Base-by-base conservation (phyloP, 2,113 vertebrate genomes). In the Thamnaconus septentrionalis region DNA sequence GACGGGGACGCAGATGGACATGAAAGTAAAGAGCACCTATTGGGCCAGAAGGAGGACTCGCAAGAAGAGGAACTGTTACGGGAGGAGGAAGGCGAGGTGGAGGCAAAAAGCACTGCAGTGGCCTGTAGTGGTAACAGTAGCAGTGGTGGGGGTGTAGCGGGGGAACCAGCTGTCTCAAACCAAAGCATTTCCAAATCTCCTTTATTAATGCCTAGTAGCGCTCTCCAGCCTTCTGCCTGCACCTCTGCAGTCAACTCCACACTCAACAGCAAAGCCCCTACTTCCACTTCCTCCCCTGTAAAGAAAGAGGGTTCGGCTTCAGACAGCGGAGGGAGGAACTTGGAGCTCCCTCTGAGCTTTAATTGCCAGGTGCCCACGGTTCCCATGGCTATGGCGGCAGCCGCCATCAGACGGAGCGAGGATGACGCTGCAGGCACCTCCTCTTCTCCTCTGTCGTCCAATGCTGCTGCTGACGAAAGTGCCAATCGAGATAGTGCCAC, bases 161-260 rank as follows among this genome's bases (percentile, higher is more conserved):
- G 95, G 92, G 95, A 96, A 94, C 92, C 93, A 92, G 93, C 95
- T 96, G 94, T 98, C 94, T 97, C 97, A 97, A 99, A 98, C 97
- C 97, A 99, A 99, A 98, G 97, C 94, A 96, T 98, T 96, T 98
- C 95, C 95, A 97, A 96, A 95, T 96, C 96, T 97, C 94, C 96
- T 95, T 98, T 98, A 93, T 91, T 91, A 95, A 98, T 98, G 94
- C 96, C 97, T 98, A 95, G 93, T 98, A 95, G 93, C 86, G 90
- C 95, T 95, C 93, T 96, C 91, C 96, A 97, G 94, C 93, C 94
- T 85, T 89, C 95, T 94, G 93, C 93, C 0, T 92, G 94, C 94
- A 87, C 94, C 77, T 85, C 91, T 85, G 90, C 86, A 73, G 89
- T 87, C 82, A 91, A 84, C 92, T 91, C 94, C 73, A 92, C 91